phyloP scores from a whole-genome alignment of 1,140 invertebrate species.

The Drosophila azteca region DNA sequence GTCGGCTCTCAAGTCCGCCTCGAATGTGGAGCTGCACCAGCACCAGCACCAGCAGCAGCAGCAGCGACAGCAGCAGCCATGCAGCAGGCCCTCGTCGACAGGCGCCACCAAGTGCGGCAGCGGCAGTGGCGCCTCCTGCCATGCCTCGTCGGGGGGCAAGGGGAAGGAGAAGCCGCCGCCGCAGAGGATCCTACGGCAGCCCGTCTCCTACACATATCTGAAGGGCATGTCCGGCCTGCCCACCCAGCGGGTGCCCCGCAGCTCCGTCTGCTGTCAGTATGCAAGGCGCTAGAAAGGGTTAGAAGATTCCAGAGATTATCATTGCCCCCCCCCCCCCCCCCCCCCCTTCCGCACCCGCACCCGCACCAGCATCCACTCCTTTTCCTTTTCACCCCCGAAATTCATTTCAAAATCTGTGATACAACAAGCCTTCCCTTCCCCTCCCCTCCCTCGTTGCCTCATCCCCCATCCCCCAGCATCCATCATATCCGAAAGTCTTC shows the following conservation, averaged over 20 bases:
- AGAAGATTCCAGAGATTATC: too few relatives aligned
- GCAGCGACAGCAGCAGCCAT: slow-evolving; percentile 8
- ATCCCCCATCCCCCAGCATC: not conserved
- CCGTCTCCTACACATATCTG: slow-evolving; percentile 91
- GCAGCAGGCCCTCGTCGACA: too few relatives aligned
- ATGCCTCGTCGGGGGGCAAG: slow-evolving; percentile 40
- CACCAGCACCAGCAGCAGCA: slow-evolving; percentile 40
- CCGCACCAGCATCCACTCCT: too few relatives aligned
- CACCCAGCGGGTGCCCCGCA: slow-evolving; percentile 89
- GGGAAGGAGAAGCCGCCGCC: slow-evolving; percentile 86
- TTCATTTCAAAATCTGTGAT: slow-evolving; percentile 79
- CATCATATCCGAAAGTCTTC: slow-evolving; percentile 42
- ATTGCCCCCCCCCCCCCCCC: not conserved
- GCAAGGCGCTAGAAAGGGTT: slow-evolving; percentile 70
- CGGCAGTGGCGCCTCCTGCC: slow-evolving; percentile 32
- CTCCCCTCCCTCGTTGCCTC: not conserved
- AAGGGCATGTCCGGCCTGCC: slow-evolving; percentile 91
- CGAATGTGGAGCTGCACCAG: slow-evolving; percentile 65
- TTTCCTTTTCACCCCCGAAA: slow-evolving; percentile 7
- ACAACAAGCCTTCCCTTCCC: slow-evolving; percentile 53
- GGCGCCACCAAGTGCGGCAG: slow-evolving; percentile 37
- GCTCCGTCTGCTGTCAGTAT: slow-evolving; percentile 79
- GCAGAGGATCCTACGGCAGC: slow-evolving; percentile 88
- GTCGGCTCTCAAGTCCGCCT: slow-evolving; percentile 76
- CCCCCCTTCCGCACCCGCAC: too few relatives aligned